Conservation (phyloP, 2,797 vertebrate species). For the Muscicapa comitata region DNA sequence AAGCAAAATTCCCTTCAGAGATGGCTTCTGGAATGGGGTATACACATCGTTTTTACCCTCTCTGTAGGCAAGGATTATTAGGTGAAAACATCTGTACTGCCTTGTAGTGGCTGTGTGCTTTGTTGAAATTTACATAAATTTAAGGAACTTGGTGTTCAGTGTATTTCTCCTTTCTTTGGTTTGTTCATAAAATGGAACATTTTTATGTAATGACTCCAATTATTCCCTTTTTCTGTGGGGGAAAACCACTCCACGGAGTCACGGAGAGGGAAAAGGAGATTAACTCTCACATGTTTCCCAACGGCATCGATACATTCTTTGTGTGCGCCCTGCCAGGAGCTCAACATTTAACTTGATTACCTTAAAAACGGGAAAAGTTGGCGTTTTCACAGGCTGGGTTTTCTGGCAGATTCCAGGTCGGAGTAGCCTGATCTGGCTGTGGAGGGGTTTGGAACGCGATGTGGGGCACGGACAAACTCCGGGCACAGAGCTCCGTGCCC, state of each 20-base stretch:
- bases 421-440: accelerated
- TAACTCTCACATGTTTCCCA: neutral
- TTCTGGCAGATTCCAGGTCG: neutral
- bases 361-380: neutral
- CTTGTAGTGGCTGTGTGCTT: neutral
- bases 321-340: neutral
- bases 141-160: neutral
- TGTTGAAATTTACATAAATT: neutral
- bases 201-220: neutral
- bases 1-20: conserved; percentile 33
- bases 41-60: neutral
- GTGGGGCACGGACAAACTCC: neutral
- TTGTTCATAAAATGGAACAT: neutral
- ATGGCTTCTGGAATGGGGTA: neutral
- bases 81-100: neutral
- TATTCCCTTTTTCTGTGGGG: neutral
- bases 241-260: neutral
- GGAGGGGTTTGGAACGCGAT: accelerated
- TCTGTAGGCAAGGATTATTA: neutral
- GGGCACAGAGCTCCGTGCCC: neutral
- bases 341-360: neutral
- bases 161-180: neutral
- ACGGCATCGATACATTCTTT: neutral
- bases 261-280: neutral
- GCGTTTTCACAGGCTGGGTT: neutral